Evolutionary conservation across 2,797 vertebrate species (phyloP), one percentile per base, ranked within the genome.

Genomic region (Enteromius trimaculatus): DNA sequence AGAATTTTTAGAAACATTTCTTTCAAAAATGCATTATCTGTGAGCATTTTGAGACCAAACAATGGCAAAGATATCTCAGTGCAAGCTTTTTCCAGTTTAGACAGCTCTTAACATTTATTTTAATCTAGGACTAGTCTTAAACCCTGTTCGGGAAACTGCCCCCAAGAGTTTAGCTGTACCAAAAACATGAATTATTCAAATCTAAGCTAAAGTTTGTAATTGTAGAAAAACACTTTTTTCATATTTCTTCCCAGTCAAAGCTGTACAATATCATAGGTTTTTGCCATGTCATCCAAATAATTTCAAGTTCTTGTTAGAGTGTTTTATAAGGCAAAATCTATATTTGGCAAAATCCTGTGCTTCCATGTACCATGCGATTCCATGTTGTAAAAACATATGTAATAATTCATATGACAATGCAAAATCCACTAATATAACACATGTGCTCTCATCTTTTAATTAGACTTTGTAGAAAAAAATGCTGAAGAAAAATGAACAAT

Each of bases 401-500:
- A 37, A 4, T 37, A 66, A 34, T 66, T 66, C 8, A 17, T 34
- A 8, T 6, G 8, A 19, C 29, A 66, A 4, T 7, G 64, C 29
- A 31, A 34, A 65, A 65, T 34, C 17, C 7, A 31, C 4, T 17
- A 14, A 17, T 64, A 64, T 64, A 14, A 19, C 8, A 7, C 64
- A 65, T 34, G 29, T 37, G 7, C 87, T 62, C 55, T 58, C 55
- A 23, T 58, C n/a, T 64, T 29, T 62, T 26, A 5, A 60, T 14
- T 3, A 64, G 14, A 31, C 6, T 31, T 1, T 17, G 26, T 17
- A 31, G 6, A 31, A 62, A 62, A 26, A 29, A 16, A 64, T 6
- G 6, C 26, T 31, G 1, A 49, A 49, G 16, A 7, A 64, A 62
- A 64, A 16, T 17, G 6, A 8, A 17, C 6, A 64, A 16, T 31